A percentile compares a stretch with the other conserved stretches of the same genome.
These are phyloP conservation scores for Rhabditophanes sp. DNA, from an alignment of 2,888 invertebrate genomes.

Conservation along the genomic window DNA sequence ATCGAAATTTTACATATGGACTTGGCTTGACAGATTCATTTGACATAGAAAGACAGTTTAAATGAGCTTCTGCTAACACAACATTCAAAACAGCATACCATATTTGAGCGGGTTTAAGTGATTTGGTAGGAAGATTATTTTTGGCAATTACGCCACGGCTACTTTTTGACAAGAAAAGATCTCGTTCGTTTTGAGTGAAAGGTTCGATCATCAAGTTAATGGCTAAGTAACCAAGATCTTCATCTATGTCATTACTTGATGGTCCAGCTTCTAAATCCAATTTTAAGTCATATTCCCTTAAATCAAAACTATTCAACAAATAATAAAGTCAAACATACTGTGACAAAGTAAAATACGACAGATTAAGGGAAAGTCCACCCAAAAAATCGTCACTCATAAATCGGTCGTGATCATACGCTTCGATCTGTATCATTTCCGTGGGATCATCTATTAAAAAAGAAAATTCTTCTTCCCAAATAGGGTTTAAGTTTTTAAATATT, in stretches of 20 bases:
- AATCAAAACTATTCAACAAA: background rate
- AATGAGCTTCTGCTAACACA: slow-evolving; percentile 71
- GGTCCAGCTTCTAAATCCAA: slow-evolving; percentile 62
- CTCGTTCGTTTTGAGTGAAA: slow-evolving; percentile 66
- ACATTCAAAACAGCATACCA: slow-evolving; percentile 95
- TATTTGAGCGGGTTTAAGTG: slow-evolving; percentile 62
- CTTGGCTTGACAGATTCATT: slow-evolving; percentile 16
- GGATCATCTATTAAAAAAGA: slow-evolving; percentile 71
- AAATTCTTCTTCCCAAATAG: slow-evolving; percentile 93
- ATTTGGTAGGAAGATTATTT: no score
- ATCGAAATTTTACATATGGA: slow-evolving; percentile 84
- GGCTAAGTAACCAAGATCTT: slow-evolving; percentile 63
- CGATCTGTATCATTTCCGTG: slow-evolving; percentile 67
- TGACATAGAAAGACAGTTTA: slow-evolving; percentile 7
- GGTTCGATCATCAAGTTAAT: slow-evolving; percentile 73
- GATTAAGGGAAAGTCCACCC: slow-evolving; percentile 72
- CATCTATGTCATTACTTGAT: slow-evolving; percentile 51
- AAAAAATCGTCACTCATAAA: slow-evolving; percentile 70
- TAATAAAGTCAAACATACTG: slow-evolving; percentile 21
- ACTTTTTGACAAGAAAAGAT: slow-evolving; percentile 22
- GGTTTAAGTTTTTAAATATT: slow-evolving; percentile 81
- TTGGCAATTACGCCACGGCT: slow-evolving; percentile 23
- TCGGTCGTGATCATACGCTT: slow-evolving; percentile 93
- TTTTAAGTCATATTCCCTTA: slow-evolving; percentile 56
- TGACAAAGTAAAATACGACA: slow-evolving; percentile 46